Evolutionary conservation across 2,113 vertebrate species (phyloP), one percentile per base, ranked within the genome.

Genomic region (Rhea americana): DNA sequence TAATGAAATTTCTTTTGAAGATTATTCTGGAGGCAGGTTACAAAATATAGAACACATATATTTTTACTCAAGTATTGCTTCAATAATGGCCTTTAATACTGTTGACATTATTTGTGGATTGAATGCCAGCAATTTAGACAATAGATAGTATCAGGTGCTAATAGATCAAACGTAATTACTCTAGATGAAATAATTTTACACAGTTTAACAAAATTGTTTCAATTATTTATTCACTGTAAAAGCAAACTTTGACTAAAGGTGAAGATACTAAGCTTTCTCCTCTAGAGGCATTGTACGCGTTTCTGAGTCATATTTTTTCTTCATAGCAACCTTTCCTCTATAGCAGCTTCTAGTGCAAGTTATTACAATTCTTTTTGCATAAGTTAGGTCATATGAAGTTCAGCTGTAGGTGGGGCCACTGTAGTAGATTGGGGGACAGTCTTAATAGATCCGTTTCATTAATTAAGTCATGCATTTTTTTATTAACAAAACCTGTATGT

Each of bases 381-480:
- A 97, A 97, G 95, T 94, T 59, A 97, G 98, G 98, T 98, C 98
- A 98, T 84, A 61, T 93, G 88, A 96, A 98, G 97, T 98, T 98
- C 98, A 98, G 84, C 93, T 96, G 96, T 97, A 97, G 97, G 98
- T 98, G 97, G 96, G 96, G 98, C 97, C 96, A 96, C 82, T 96
- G 93, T 95, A 89, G 94, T 94, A 92, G 96, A 95, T 97, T 97
- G 97, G 97, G 97, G 97, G 95, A 98, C 94, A 97, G 97, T 97
- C 97, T 97, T 97, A 97, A 98, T 98, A 97, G 96, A 98, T 97
- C 97, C 96, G 89, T 98, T 98, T 98, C 98, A 98, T 98, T 98
- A 98, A 98, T 98, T 97, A 97, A 97, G 97, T 98, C 97, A 97
- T 97, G 97, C 97, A 96, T 97, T 98, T 98, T 97, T 97, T 97